Base-by-base conservation (phyloP, 2,113 vertebrate genomes). In the Ciconia boyciana region DNA sequence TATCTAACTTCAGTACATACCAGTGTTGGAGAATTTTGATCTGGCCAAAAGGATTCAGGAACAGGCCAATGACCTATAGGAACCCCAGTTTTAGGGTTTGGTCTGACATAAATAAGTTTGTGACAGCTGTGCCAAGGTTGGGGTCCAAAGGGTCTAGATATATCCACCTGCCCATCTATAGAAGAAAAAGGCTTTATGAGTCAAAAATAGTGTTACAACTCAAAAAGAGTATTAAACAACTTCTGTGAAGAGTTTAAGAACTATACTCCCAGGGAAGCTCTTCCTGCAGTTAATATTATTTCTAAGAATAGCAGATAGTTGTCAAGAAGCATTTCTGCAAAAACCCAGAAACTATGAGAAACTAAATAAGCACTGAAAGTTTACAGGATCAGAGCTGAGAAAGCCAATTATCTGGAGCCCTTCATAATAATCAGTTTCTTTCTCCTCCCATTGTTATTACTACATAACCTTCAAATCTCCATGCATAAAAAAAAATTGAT, bases 61-160 rank as follows among this genome's bases (percentile, higher is more conserved):
- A 99, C 99, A 87, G 99, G 99, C 99, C 99, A 99, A 66, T 99
- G 99, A 66, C 99, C 99, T 80, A 99, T 98, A 78, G 99, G 99
- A 92, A 99, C 99, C 16, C 99, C 99, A 3, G 99, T 99, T 98
- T 99, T 99, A 85, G 99, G 99, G 95, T 99, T 99, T 31, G 99
- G 99, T 85, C 99, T 98, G 75, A 99, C 99, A 72, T 99, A 99
- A 95, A 99, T 99, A 90, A 99, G 99, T 97, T 99, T 99, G 97
- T 99, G 99, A 98, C 99, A 99, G 94, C 98, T 99, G 97, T 99
- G 99, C 99, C 99, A 99, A 66, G 98, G 98, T 62, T 99, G 99
- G 8, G 98, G 97, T 97, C 98, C 98, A 95, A 98, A 98, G 43
- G 99, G 97, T 95, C 98, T 97, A 93, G 97, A 95, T 95, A 98